These are phyloP conservation scores for Anhinga rufa DNA, from an alignment of 2,113 vertebrate species.

Conservation along the genomic window DNA sequence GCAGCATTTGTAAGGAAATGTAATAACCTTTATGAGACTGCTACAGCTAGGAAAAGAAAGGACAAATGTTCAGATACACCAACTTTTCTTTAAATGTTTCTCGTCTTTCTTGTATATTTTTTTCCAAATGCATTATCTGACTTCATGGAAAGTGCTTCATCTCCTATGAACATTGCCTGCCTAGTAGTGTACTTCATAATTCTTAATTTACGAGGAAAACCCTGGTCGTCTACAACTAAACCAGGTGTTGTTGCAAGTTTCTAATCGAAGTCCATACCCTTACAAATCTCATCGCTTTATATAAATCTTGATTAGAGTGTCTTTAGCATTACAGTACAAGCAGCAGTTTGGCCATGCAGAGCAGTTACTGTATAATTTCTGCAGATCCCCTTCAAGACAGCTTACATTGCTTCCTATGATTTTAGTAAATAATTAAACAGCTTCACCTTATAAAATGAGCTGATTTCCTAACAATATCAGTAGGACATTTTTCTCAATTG, in stretches of 20 bases:
- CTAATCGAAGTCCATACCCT: not conserved
- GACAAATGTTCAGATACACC: not conserved
- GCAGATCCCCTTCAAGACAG: not conserved
- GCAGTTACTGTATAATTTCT: not conserved
- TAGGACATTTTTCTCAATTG: not conserved
- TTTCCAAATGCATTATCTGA: not conserved
- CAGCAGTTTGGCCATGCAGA: not conserved
- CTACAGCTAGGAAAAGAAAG: not conserved
- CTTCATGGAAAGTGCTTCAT: not conserved
- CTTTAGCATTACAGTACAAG: not conserved
- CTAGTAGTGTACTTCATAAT: not conserved
- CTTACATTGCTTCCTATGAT: not conserved
- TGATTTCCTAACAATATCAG: not conserved
- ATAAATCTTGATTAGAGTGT: not conserved
- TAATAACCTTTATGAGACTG: not conserved
- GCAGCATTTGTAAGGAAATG: not conserved
- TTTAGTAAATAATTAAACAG: not conserved
- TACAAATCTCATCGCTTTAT: not conserved
- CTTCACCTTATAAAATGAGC: not conserved
- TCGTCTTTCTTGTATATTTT: not conserved
- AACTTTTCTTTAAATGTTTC: not conserved
- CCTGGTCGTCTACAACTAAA: not conserved
- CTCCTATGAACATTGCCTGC: accelerated
- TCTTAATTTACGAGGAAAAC: not conserved
- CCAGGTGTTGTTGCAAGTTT: not conserved